These are phyloP conservation scores for Latheticus oryzae DNA, from an alignment of 2,888 invertebrate genomes.

Conservation along the genomic window DNA sequence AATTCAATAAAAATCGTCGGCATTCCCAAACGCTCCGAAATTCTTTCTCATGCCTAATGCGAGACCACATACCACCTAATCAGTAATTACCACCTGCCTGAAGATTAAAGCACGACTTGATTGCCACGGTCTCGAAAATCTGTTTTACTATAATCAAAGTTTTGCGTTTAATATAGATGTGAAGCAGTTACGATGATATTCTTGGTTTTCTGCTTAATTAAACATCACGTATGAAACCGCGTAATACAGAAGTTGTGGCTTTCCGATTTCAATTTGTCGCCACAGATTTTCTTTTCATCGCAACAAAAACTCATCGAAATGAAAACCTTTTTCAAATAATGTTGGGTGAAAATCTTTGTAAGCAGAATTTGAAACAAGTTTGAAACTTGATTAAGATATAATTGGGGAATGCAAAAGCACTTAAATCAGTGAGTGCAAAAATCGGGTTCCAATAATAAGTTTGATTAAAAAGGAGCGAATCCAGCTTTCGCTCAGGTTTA, in stretches of 20 bases:
- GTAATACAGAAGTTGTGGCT: conserved; percentile 17
- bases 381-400: conserved; percentile 22
- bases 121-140: conserved; percentile 6
- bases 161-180: not conserved
- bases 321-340: conserved; percentile 2
- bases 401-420: conserved; percentile 6
- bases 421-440: not conserved
- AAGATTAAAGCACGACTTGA: conserved; percentile 16
- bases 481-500: not conserved
- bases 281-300: conserved; percentile 2
- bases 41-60: conserved; percentile 7
- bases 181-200: not conserved
- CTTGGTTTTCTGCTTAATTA: conserved; percentile 12
- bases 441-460: conserved; percentile 12
- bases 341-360: not conserved
- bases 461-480: conserved; percentile 22
- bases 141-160: conserved; percentile 5
- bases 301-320: not conserved
- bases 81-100: conserved; percentile 11
- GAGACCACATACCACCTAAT: conserved; percentile 4
- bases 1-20: no score
- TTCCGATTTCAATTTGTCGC: conserved; percentile 2
- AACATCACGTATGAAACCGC: conserved; percentile 8
- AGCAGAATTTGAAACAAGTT: not conserved
- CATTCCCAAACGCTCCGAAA: not conserved